Percentiles rank a stretch among this genome's conserved stretches.
Conservation (phyloP, 2,888 invertebrate species). For the Stegana nigrithorax region DNA sequence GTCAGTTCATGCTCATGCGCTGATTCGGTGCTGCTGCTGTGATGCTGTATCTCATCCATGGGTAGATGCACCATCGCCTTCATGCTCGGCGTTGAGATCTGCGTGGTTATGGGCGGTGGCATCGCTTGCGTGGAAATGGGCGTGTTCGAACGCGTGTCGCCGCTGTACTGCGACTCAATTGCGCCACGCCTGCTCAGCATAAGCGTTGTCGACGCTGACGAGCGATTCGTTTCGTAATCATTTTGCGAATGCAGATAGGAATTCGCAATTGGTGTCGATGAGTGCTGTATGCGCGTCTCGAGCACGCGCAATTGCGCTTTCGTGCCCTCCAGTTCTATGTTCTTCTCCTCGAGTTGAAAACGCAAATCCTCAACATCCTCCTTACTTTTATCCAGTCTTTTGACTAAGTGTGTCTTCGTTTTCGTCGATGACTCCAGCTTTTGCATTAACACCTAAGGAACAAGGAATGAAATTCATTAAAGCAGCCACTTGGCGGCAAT, state of each 20-base stretch:
- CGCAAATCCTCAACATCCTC: slow-evolving; percentile 85
- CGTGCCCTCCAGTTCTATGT: slow-evolving; percentile 86
- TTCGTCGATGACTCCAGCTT: slow-evolving; percentile 78
- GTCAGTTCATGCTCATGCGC: slow-evolving; percentile 71
- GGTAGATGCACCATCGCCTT: slow-evolving; percentile 73
- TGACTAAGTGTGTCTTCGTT: slow-evolving; percentile 75
- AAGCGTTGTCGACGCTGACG: slow-evolving; percentile 62
- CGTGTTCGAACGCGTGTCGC: slow-evolving; percentile 44
- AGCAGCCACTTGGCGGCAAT: neutral
- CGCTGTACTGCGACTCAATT: slow-evolving; percentile 33
- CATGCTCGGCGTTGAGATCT: slow-evolving; percentile 72
- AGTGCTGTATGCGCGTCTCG: slow-evolving; percentile 71
- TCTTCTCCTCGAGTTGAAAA: slow-evolving; percentile 85
- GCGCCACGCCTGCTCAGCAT: slow-evolving; percentile 62
- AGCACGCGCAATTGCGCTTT: slow-evolving; percentile 80
- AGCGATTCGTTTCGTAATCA: slow-evolving; percentile 64
- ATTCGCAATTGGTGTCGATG: slow-evolving; percentile 67
- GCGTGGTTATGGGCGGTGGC: slow-evolving; percentile 52
- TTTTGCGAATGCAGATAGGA: slow-evolving; percentile 65
- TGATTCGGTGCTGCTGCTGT: slow-evolving; percentile 76
- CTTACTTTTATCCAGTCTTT: slow-evolving; percentile 78
- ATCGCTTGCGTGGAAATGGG: slow-evolving; percentile 39
- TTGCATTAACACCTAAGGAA: slow-evolving; percentile 76
- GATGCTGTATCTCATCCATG: slow-evolving; percentile 70
- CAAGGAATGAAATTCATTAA: too few species aligned